These are phyloP conservation scores for Tokudaia muenninki DNA, from an alignment of 2,797 vertebrate genomes.

Conservation along the genomic window DNA sequence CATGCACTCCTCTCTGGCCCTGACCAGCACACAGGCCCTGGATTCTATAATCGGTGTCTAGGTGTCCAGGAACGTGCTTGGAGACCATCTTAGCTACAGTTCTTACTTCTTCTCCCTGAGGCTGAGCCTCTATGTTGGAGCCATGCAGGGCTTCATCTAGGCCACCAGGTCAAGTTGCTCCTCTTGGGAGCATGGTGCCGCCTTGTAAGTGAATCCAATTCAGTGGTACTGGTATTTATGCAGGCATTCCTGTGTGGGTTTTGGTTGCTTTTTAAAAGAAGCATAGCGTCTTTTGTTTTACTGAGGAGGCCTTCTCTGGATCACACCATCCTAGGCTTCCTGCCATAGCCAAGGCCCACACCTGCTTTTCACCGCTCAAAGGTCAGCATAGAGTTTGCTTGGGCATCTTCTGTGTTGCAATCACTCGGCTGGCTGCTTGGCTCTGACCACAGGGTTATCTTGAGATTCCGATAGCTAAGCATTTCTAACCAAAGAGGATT, in stretches of 20 bases:
- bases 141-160: accelerated
- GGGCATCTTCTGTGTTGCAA: background rate
- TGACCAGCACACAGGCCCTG: background rate
- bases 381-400: background rate
- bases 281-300: background rate
- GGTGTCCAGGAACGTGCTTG: background rate
- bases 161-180: accelerated
- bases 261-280: background rate
- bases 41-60: background rate
- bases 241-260: too few relatives aligned
- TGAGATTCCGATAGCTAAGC: accelerated
- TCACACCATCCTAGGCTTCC: accelerated
- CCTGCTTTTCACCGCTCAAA: accelerated
- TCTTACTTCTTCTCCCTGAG: accelerated
- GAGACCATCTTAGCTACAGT: background rate
- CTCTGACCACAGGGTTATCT: too few relatives aligned
- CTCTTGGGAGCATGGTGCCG: accelerated
- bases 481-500: accelerated
- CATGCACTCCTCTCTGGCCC: background rate
- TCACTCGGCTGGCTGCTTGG: accelerated
- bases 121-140: accelerated
- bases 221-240: background rate
- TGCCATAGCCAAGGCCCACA: accelerated
- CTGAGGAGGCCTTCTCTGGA: background rate
- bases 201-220: accelerated